These are phyloP conservation scores for Melanostigma gelatinosum DNA, from an alignment of 2,113 vertebrate genomes.

Conservation along the genomic window DNA sequence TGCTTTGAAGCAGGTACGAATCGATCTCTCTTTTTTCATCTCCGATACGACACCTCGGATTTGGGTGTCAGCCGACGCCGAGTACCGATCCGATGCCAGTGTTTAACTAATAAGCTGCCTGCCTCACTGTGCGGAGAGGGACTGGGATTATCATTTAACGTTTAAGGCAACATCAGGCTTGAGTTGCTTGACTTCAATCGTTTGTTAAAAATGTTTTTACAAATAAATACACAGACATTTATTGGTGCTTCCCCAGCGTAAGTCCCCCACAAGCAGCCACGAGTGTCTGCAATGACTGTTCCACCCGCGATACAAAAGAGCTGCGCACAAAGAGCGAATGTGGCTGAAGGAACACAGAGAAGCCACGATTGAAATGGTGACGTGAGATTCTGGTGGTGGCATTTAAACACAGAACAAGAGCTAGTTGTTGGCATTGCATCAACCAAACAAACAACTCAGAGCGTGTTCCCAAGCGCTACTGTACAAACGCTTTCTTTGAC, in stretches of 20 bases:
- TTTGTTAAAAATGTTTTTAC: neutral
- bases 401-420: neutral
- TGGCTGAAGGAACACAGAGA: neutral
- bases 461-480: neutral
- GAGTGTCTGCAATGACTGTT: neutral
- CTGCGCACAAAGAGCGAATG: neutral
- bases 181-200: neutral
- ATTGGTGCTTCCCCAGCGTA: neutral
- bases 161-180: neutral
- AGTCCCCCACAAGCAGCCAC: neutral
- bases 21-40: neutral
- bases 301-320: neutral
- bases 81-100: neutral
- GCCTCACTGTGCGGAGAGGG: neutral
- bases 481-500: neutral
- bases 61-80: neutral
- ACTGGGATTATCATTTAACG: neutral
- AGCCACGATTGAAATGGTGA: neutral
- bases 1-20: neutral
- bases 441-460: neutral
- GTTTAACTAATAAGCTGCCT: neutral
- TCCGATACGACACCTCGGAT: neutral
- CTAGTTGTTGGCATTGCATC: neutral
- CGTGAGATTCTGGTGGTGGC: neutral
- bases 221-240: neutral